Evolutionary conservation across 2,113 vertebrate genomes (phyloP).

Genomic region (Hippocampus guttulatus): DNA sequence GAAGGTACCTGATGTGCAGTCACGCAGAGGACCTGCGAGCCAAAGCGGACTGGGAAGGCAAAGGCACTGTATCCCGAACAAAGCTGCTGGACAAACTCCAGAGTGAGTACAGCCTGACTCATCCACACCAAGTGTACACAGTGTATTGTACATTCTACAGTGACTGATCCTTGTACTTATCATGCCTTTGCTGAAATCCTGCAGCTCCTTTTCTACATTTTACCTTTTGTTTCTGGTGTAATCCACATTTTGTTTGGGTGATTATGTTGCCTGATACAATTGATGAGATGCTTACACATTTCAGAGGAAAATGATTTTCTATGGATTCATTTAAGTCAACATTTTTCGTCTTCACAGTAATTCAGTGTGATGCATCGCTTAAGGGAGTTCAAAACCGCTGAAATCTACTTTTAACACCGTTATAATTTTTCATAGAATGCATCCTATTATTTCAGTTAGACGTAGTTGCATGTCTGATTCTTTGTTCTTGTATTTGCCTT

Average conservation of each 20-base stretch:
- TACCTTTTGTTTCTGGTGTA: not conserved
- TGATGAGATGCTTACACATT: not conserved
- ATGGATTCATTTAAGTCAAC: not conserved
- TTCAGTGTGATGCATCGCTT: not conserved
- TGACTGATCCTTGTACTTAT: not conserved
- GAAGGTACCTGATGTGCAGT: conserved; percentile 97
- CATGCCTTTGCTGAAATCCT: not conserved
- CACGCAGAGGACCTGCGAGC: conserved; percentile 89
- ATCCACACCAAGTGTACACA: not conserved
- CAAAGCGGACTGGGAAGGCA: conserved; percentile 98
- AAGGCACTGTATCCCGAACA: conserved; percentile 85
- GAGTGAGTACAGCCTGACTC: conserved; percentile 75
- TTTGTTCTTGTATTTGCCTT: not conserved
- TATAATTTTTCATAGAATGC: not conserved
- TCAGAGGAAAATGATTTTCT: not conserved
- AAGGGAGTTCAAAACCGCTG: not conserved
- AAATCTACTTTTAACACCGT: not conserved
- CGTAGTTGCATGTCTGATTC: not conserved
- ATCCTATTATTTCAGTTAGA: not conserved
- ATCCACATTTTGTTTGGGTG: not conserved
- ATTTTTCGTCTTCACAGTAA: not conserved
- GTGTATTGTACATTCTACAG: not conserved
- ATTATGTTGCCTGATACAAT: too few relatives aligned
- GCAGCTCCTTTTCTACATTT: not conserved
- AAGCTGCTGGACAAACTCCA: conserved; percentile 95